These are phyloP conservation scores for Zosterops japonicus DNA, from an alignment of 2,113 vertebrate genomes.

Conservation along the genomic window DNA sequence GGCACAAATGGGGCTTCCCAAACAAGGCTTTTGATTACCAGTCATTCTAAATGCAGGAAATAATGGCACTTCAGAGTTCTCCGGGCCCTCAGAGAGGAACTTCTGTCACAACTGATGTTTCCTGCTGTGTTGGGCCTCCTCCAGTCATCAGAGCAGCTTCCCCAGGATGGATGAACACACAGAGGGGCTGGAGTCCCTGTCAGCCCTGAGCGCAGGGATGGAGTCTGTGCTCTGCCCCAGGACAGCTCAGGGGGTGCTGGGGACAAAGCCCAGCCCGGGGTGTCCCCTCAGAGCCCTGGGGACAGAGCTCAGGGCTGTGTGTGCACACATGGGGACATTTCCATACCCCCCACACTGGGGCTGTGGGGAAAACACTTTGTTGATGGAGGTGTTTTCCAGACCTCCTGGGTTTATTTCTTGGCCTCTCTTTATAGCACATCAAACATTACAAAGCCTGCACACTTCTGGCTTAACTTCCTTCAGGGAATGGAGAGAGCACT, in stretches of 20 bases:
- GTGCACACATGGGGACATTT: not conserved
- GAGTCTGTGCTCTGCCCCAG: not conserved
- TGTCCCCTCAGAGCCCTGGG: not conserved
- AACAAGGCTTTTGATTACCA: slow-evolving; percentile 53
- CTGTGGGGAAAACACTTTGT: not conserved
- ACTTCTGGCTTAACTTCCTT: not conserved
- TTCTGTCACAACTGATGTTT: not conserved
- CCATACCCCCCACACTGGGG: fast-evolving
- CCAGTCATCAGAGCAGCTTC: not conserved
- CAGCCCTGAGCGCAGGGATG: not conserved
- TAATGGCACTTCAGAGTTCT: slow-evolving; percentile 29
- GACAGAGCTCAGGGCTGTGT: not conserved
- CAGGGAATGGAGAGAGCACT: not conserved
- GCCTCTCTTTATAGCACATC: not conserved
- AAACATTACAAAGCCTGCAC: not conserved
- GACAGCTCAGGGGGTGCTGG: not conserved
- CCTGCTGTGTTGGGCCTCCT: not conserved
- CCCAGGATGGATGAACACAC: not conserved
- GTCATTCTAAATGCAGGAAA: slow-evolving; percentile 39
- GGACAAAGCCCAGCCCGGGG: not conserved
- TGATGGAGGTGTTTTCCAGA: not conserved
- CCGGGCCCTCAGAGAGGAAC: not conserved
- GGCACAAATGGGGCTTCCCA: slow-evolving; percentile 56
- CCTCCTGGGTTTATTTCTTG: not conserved
- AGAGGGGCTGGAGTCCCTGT: not conserved